phyloP scores from a whole-genome alignment of 2,888 invertebrate genomes.

The Andricus quercusramuli region DNA sequence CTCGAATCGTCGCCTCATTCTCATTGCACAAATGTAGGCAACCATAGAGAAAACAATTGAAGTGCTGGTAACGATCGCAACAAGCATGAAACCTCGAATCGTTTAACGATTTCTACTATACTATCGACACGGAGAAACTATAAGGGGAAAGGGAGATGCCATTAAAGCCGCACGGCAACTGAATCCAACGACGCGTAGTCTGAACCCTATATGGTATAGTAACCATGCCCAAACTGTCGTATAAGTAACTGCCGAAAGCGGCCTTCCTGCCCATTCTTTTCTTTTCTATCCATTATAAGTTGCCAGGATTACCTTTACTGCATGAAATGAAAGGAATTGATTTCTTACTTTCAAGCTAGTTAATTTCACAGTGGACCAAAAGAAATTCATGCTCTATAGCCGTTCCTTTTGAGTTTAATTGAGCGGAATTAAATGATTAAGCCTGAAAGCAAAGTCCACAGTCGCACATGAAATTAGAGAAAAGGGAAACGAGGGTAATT shows the following conservation, averaged over 20 bases:
- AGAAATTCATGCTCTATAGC: background rate
- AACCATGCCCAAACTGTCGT: constrained; percentile 48
- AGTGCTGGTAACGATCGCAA: constrained; percentile 51
- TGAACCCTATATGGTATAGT: constrained; percentile 44
- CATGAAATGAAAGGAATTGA: constrained; percentile 15
- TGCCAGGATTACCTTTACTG: background rate
- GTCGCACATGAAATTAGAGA: background rate
- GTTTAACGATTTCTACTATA: constrained; percentile 55
- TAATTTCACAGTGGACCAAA: background rate
- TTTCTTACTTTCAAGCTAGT: constrained; percentile 18
- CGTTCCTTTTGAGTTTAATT: constrained; percentile 6
- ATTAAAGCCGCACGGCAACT: constrained; percentile 61
- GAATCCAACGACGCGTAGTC: constrained; percentile 62
- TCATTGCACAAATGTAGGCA: background rate
- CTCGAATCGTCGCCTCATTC: background rate
- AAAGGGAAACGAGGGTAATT: constrained; percentile 1
- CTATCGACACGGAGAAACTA: constrained; percentile 53
- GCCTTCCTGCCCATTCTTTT: constrained; percentile 14
- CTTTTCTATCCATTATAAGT: constrained; percentile 26
- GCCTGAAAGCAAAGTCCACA: background rate
- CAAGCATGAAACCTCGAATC: constrained; percentile 53
- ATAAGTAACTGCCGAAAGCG: constrained; percentile 55
- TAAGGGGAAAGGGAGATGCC: constrained; percentile 49
- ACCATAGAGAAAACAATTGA: constrained; percentile 3
- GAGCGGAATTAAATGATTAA: background rate